Conservation (phyloP, 1,140 invertebrate genomes). For the Triops longicaudatus region DNA sequence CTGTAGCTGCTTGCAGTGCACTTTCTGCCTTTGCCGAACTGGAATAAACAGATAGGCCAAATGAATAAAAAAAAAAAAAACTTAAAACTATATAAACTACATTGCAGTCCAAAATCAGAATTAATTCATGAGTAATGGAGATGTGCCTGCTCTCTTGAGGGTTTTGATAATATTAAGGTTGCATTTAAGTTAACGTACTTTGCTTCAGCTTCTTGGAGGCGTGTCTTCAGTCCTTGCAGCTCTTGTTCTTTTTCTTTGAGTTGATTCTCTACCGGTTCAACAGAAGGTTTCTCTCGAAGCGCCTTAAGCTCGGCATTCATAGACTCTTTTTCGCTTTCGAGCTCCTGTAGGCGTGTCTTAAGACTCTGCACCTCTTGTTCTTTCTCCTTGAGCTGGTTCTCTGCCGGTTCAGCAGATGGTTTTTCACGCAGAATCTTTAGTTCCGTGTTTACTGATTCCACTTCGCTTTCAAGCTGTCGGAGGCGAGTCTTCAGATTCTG, state of each 20-base stretch:
- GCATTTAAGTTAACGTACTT: too few relatives aligned
- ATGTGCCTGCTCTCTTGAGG: too few relatives aligned
- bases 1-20: neutral
- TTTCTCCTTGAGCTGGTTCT: constrained; percentile 15
- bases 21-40: neutral
- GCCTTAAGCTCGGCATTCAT: neutral
- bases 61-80: too few relatives aligned
- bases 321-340: neutral
- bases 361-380: constrained; percentile 19
- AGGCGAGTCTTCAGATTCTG: constrained; percentile 12
- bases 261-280: neutral
- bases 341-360: too few relatives aligned
- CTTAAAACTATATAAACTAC: too few relatives aligned
- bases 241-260: constrained; percentile 24
- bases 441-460: too few relatives aligned
- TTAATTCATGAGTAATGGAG: too few relatives aligned
- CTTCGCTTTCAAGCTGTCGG: neutral
- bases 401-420: too few relatives aligned
- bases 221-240: constrained; percentile 3
- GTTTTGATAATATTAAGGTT: too few relatives aligned
- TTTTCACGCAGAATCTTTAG: too few relatives aligned
- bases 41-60: neutral
- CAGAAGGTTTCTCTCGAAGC: neutral
- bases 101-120: too few relatives aligned
- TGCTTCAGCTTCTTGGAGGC: constrained; percentile 13